Evolutionary conservation across 2,888 invertebrate genomes (phyloP).

Genomic region (Nasonovia ribisnigri): DNA sequence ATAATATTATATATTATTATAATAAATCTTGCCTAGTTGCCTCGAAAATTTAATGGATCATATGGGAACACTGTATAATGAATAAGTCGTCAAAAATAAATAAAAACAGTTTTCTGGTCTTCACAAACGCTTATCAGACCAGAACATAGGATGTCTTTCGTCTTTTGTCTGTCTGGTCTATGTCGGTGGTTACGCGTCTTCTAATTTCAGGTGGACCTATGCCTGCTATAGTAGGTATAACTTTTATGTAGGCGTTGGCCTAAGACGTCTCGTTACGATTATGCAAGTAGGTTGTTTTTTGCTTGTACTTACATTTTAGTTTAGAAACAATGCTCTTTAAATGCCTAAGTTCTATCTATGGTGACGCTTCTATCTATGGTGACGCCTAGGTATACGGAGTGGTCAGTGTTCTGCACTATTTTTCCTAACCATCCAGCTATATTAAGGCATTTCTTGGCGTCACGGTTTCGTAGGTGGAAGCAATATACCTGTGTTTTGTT

Average conservation of each 20-base stretch:
- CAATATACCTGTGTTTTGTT: slow-evolving; percentile 36
- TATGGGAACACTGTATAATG: too few relatives aligned
- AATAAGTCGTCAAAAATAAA: too few relatives aligned
- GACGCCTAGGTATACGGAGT: slow-evolving; percentile 15
- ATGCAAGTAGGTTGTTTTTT: slow-evolving; percentile 20
- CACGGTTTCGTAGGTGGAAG: slow-evolving; percentile 38
- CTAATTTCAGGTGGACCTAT: slow-evolving; percentile 56
- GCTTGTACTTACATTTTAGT: slow-evolving; percentile 11
- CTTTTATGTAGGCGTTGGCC: background rate
- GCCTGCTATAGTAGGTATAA: slow-evolving; percentile 48
- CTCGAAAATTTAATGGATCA: too few relatives aligned
- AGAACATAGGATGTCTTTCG: slow-evolving; percentile 28
- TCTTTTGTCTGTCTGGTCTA: slow-evolving; percentile 47
- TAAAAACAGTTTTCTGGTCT: too few relatives aligned
- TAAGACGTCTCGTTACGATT: slow-evolving; percentile 16
- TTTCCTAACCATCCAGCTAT: slow-evolving; percentile 27
- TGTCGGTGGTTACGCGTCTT: slow-evolving; percentile 50
- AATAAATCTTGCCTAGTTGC: too few relatives aligned
- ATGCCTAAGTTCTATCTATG: background rate
- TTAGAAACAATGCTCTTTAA: background rate
- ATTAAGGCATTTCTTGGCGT: slow-evolving; percentile 36
- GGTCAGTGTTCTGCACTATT: background rate
- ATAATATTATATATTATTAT: too few relatives aligned
- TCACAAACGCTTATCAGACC: too few relatives aligned
- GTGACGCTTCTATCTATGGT: background rate